Base-by-base conservation (phyloP, 2,113 vertebrate species). In the Maccullochella peelii region DNA sequence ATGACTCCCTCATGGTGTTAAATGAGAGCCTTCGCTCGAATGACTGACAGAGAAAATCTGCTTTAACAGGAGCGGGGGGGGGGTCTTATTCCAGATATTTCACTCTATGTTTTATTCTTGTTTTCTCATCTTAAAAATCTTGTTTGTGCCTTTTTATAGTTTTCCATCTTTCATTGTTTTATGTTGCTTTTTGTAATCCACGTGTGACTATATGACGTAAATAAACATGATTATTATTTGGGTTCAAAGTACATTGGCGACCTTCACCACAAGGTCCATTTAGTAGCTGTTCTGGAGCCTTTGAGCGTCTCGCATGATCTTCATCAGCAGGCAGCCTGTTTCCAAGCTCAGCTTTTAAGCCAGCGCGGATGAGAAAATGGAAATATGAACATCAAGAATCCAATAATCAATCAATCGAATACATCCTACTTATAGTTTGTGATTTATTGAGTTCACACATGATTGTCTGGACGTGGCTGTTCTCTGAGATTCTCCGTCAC, bases 401-500 rank as follows among this genome's bases (percentile, higher is more conserved):
- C 47, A 5, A 18, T 3, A 33, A 33, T 33, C 33, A 33, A 33
- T 33, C 33, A 27, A 25, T 44, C 40, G 8, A 47, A 47, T 21
- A 40, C 21, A 8, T 25, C 23, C 14, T 3, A 1, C 66, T 3
- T 5, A 6, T 47, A 47, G n/a, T 11, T 8, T 10, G 27, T 18
- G 69, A 72, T 55, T 72, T n/a, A 30, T 30, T 42, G 9, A 44
- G 49, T 20, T 50, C 49, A 20, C 7, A 8, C 27, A 11, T 21
- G 33, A 36, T 10, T 10, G 38, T 42, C 20, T 42, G 25, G 71
- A 49, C 1, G 27, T 25, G 9, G 58, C 1, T 40, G 55, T 70
- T 70, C 61, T 62, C 52, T 55, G 15, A 82, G 2, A n/a, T 23
- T 62, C 54, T 77, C 27, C 27, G 40, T 78, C 58, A 58, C 84